phyloP scores from a whole-genome alignment of 2,113 vertebrate genomes.

The Pardalotus punctatus region DNA sequence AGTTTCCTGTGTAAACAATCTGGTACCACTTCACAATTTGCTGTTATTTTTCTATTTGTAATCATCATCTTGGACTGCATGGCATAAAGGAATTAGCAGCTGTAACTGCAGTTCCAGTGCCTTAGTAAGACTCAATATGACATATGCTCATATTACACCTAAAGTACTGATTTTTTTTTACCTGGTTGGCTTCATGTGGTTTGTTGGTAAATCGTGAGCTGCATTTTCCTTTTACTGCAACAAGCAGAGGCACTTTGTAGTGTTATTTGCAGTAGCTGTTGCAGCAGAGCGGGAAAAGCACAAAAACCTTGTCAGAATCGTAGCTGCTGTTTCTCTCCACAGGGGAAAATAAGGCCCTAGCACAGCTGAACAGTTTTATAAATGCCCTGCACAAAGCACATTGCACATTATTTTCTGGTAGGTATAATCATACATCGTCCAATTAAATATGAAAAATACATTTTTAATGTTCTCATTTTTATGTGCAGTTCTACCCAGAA shows the following conservation, averaged over 20 bases:
- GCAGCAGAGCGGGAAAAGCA: neutral
- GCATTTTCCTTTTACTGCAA: constrained; percentile 5
- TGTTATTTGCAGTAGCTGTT: constrained; percentile 11
- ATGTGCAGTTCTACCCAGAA: constrained; percentile 5
- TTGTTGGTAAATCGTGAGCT: constrained; percentile 23
- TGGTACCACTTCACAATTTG: neutral
- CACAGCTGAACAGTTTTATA: constrained; percentile 16
- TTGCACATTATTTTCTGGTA: constrained; percentile 37
- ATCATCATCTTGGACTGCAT: neutral
- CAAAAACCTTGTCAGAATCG: neutral
- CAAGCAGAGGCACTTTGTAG: constrained; percentile 22
- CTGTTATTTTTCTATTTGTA: neutral
- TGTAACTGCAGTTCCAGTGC: neutral
- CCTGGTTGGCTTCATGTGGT: neutral
- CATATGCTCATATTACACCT: neutral
- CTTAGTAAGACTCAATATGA: neutral
- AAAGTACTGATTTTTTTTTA: neutral
- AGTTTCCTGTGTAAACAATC: neutral
- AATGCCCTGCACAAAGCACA: constrained; percentile 25
- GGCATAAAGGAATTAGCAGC: neutral
- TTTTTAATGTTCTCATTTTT: constrained; percentile 53
- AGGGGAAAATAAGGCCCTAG: neutral
- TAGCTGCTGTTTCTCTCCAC: neutral
- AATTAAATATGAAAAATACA: constrained; percentile 63
- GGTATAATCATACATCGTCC: constrained; percentile 10